Evolutionary conservation across 2,113 vertebrate genomes (phyloP), one percentile per base, ranked within the genome.

Genomic region (Gallinago jamesoni): DNA sequence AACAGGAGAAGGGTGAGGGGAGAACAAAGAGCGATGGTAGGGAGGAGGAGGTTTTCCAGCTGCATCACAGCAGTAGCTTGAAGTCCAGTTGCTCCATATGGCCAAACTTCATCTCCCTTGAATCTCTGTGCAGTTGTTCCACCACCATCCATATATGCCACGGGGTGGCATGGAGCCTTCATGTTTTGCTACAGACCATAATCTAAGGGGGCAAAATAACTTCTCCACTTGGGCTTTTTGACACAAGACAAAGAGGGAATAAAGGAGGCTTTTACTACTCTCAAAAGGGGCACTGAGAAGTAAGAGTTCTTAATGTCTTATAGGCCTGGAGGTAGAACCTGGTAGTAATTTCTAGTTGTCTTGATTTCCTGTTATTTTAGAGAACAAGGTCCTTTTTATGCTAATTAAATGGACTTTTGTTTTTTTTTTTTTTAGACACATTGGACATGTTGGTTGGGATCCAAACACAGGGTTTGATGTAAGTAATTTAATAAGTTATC

Each of bases 401-500:
- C 39, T 53, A 17, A 73, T 87, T 93, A 84, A 96, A 73, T 91
- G 43, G 43, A 69, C 33, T 91, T 95, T n/a, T n/a, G n/a, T 62
- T 89, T 94, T 15, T 48, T 75, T 16, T 16, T 75, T 87, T 93
- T 98, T 94, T 97, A 99, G 99, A 91, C 99, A 99, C 96, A 99
- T 99, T 95, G 99, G 99, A 95, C 99, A 99, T 97, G 99, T 99
- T 97, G 99, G 99, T 94, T 99, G 99, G 99, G 99, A 99, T 98
- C 99, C 99, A 86, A 99, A 99, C 98, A 99, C 99, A 90, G 99
- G 99, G 93, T 99, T 99, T 98, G 99, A 99, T 98, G 99, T 99
- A 98, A 99, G 99, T 99, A 97, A 94, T 27, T 94, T 79, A 95
- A 13, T 57, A 64, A 66, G 12, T 74, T 93, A 53, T 56, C 76